phyloP scores from a whole-genome alignment of 1,140 invertebrate genomes.

The Sminthurides bifidus region DNA sequence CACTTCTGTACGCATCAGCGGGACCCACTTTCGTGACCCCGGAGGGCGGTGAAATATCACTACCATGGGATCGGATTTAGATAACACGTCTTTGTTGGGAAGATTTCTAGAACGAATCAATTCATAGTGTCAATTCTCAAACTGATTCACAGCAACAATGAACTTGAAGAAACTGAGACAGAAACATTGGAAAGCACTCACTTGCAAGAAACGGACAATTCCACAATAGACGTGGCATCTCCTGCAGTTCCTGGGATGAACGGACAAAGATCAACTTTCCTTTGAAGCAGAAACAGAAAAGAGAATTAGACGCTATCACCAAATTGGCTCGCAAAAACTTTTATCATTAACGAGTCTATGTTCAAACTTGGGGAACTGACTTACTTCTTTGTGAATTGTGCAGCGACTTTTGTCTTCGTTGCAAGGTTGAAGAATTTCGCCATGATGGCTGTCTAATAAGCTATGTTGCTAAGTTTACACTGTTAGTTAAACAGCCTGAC shows the following conservation, averaged over 20 bases:
- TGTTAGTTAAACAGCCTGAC: no score
- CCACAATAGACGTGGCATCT: constrained; percentile 33
- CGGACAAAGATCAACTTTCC: constrained; percentile 3
- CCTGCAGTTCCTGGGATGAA: constrained; percentile 34
- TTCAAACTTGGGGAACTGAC: no score
- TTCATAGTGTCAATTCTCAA: background rate
- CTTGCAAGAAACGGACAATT: constrained; percentile 35
- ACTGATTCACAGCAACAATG: background rate
- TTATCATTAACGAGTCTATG: no score
- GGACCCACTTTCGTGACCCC: constrained; percentile 41
- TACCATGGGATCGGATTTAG: constrained; percentile 52
- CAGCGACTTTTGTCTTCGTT: no score
- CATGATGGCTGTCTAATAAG: no score
- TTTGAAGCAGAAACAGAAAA: background rate
- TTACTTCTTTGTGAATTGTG: no score
- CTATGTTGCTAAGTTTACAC: no score
- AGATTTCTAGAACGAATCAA: constrained; percentile 41
- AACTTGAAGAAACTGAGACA: background rate
- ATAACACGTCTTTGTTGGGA: constrained; percentile 47
- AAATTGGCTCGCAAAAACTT: no score
- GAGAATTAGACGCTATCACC: no score
- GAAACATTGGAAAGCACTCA: constrained; percentile 16
- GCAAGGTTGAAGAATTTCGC: background rate
- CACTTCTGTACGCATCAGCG: constrained; percentile 48
- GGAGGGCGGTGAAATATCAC: constrained; percentile 41